Percentiles rank a stretch among this genome's conserved stretches.
These are phyloP conservation scores for Oncopeltus fasciatus DNA, from an alignment of 1,140 invertebrate species.

Conservation along the genomic window DNA sequence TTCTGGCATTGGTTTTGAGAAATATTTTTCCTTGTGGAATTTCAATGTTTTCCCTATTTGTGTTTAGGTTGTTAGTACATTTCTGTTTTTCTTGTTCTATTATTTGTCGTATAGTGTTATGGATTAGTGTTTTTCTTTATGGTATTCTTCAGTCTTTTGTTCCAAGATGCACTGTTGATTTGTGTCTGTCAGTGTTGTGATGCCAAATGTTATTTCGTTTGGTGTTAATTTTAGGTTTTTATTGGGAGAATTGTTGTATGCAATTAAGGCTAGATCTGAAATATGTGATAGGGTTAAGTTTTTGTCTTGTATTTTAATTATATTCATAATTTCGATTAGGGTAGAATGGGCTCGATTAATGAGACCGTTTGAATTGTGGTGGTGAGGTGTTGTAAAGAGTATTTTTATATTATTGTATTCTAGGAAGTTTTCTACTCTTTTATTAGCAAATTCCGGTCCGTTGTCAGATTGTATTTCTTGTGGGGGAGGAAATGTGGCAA, in stretches of 20 bases:
- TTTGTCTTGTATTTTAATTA: background rate
- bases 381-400: background rate
- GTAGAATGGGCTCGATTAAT: slow-evolving; percentile 3
- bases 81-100: slow-evolving; percentile 4
- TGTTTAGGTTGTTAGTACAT: background rate
- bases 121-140: background rate
- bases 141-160: background rate
- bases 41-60: background rate
- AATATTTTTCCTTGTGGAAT: slow-evolving; percentile 3
- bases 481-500: no score
- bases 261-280: background rate
- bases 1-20: background rate
- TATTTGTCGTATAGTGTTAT: background rate
- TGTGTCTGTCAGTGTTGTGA: background rate
- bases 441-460: no score
- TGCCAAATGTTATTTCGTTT: slow-evolving; percentile 8
- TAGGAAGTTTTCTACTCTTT: slow-evolving; percentile 6
- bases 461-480: no score
- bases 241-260: slow-evolving; percentile 1
- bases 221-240: slow-evolving; percentile 3
- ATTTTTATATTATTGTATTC: background rate
- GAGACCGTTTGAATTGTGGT: background rate
- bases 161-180: no score
- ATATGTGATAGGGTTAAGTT: background rate
- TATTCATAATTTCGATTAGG: background rate